phyloP scores from a whole-genome alignment of 1,140 invertebrate species.

The Triops longicaudatus region DNA sequence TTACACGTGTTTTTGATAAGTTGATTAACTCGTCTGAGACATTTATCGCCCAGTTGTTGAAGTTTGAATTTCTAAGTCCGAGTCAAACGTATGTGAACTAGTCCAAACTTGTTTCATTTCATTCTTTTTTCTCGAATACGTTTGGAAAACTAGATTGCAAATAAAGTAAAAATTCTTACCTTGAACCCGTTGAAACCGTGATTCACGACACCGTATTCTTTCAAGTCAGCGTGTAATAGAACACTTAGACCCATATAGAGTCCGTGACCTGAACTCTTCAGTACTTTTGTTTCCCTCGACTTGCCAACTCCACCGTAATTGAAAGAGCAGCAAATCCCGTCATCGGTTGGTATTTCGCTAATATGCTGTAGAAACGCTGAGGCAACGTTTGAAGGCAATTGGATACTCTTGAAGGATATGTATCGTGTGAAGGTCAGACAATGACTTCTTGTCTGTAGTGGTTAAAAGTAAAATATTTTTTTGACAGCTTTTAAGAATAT shows the following conservation, averaged over 20 bases:
- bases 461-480: neutral
- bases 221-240: neutral
- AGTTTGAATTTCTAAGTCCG: too few relatives aligned
- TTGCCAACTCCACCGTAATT: neutral
- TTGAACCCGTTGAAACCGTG: neutral
- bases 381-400: neutral
- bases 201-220: neutral
- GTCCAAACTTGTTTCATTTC: too few relatives aligned
- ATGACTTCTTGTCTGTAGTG: neutral
- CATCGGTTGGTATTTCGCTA: neutral
- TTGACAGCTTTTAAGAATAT: neutral
- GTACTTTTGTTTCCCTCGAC: neutral
- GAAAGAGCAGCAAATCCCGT: slow-evolving; percentile 1
- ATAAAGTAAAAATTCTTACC: neutral
- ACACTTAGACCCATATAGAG: neutral
- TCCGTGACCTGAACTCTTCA: neutral
- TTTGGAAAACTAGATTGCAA: neutral
- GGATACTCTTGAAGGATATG: neutral
- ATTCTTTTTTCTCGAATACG: too few relatives aligned
- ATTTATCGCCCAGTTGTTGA: too few relatives aligned
- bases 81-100: too few relatives aligned
- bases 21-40: too few relatives aligned
- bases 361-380: neutral
- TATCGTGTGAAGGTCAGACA: neutral
- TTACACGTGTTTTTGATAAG: neutral